Conservation (phyloP, 2,113 vertebrate species). For the Ursus arctos region DNA sequence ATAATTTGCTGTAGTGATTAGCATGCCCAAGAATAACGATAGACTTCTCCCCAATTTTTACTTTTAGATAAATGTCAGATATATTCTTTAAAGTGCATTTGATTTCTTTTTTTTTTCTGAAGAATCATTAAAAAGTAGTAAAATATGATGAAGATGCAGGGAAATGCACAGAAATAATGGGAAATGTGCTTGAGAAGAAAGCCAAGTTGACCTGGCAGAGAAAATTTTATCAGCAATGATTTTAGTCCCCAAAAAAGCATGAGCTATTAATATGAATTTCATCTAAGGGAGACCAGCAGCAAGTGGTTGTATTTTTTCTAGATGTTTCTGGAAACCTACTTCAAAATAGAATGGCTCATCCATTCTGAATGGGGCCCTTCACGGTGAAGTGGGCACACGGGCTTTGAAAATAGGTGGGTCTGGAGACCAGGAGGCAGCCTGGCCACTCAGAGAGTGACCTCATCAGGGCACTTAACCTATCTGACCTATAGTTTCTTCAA, state of each 20-base stretch:
- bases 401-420: not conserved
- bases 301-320: not conserved
- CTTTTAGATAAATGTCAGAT: conserved; percentile 71
- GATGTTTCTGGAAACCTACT: not conserved
- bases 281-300: not conserved
- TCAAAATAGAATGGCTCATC: not conserved
- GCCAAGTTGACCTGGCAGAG: not conserved
- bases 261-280: not conserved
- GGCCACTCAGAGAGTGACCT: not conserved
- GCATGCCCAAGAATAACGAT: conserved; percentile 60
- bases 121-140: conserved; percentile 15
- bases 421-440: not conserved
- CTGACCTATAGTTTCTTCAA: not conserved
- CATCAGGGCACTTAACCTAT: not conserved
- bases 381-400: rapidly evolving
- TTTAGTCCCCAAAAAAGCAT: not conserved
- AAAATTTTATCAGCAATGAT: not conserved
- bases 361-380: not conserved
- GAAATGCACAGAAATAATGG: not conserved
- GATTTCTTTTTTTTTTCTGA: not conserved
- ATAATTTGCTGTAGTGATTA: conserved; percentile 73
- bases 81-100: conserved; percentile 58
- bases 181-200: not conserved
- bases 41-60: conserved; percentile 46
- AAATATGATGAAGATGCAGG: not conserved